Percentiles rank a stretch among this genome's conserved stretches.
Evolutionary conservation across 2,113 vertebrate species (phyloP).

Genomic region (Megaptera novaeangliae): DNA sequence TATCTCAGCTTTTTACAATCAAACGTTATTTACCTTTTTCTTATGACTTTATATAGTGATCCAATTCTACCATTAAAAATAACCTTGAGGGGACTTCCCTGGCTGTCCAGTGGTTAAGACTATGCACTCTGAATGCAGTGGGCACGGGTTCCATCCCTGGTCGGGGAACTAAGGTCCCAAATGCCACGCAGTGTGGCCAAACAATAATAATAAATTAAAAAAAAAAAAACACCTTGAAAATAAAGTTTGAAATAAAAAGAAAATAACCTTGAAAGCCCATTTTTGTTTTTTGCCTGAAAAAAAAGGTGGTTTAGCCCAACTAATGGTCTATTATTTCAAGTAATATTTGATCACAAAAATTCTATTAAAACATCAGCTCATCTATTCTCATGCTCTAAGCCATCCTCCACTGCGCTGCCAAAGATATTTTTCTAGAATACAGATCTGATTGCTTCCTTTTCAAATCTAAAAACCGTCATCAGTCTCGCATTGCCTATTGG

Average conservation of each 20-base stretch:
- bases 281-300: not conserved
- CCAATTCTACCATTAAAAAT: not conserved
- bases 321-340: not conserved
- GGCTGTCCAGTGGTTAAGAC: not conserved
- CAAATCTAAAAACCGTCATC: not conserved
- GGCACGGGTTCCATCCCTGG: not conserved
- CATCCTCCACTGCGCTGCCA: not conserved
- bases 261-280: not conserved
- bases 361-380: not conserved
- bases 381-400: not conserved
- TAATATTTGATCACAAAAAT: constrained; percentile 34
- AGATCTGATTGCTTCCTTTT: not conserved
- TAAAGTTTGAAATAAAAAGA: not conserved
- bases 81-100: not conserved
- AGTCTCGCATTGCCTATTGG: not conserved
- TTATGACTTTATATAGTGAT: not conserved
- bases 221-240: not conserved
- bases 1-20: not conserved
- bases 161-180: not conserved
- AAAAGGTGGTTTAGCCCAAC: not conserved
- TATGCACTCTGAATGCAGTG: not conserved
- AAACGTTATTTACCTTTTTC: not conserved
- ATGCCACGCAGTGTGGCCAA: not conserved
- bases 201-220: not conserved
- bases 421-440: not conserved